These are phyloP conservation scores for Megatriorchis doriae DNA, from an alignment of 2,113 vertebrate species.

Conservation along the genomic window DNA sequence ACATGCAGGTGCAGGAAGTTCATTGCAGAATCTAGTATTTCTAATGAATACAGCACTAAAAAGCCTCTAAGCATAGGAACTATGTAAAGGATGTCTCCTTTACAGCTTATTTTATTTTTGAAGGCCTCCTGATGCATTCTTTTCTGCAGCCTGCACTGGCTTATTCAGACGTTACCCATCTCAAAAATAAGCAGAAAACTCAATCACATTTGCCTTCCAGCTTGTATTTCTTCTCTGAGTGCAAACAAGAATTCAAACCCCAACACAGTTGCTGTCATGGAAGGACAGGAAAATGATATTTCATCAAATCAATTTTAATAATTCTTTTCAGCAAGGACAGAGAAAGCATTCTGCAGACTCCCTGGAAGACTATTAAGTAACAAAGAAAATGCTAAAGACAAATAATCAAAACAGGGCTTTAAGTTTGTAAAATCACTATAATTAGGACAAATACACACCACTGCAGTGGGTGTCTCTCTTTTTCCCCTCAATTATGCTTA, in stretches of 20 bases:
- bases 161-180: neutral
- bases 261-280: neutral
- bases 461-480: neutral
- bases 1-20: neutral
- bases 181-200: neutral
- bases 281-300: neutral
- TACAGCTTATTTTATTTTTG: neutral
- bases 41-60: neutral
- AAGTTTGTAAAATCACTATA: slow-evolving; percentile 1
- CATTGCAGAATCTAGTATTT: neutral
- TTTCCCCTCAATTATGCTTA: neutral
- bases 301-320: neutral
- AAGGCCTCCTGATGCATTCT: neutral
- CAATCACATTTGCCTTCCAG: neutral
- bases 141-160: neutral
- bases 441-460: neutral
- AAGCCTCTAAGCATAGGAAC: neutral
- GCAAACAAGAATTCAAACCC: neutral
- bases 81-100: neutral
- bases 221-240: neutral
- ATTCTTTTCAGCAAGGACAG: neutral
- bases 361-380: neutral
- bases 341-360: neutral
- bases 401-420: neutral
- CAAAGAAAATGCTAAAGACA: neutral